These are phyloP conservation scores for Ataeniobius toweri DNA, from an alignment of 2,797 vertebrate genomes.

Conservation along the genomic window DNA sequence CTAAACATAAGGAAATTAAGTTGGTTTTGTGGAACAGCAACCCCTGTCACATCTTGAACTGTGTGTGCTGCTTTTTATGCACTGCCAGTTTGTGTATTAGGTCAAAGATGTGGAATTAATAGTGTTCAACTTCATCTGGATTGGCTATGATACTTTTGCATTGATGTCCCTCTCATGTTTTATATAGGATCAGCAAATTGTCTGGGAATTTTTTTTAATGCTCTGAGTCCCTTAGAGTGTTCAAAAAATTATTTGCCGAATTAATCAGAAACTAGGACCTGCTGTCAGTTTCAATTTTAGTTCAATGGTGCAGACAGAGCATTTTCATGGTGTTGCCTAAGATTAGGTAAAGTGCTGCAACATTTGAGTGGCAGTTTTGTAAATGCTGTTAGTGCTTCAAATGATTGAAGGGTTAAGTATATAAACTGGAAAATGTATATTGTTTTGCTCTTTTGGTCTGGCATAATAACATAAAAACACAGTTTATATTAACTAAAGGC, in stretches of 20 bases:
- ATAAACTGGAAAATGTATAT: not conserved
- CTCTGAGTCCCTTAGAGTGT: not conserved
- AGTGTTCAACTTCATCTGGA: not conserved
- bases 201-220: not conserved
- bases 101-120: not conserved
- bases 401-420: not conserved
- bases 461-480: not conserved
- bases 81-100: not conserved
- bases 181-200: not conserved
- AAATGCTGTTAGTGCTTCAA: not conserved
- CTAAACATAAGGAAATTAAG: not conserved
- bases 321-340: not conserved
- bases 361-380: not conserved
- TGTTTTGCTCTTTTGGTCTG: not conserved
- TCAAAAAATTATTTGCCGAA: not conserved
- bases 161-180: not conserved
- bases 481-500: not conserved
- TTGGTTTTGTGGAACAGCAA: not conserved
- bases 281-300: not conserved
- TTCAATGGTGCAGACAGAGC: not conserved
- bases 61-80: not conserved
- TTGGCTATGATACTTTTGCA: not conserved
- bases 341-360: not conserved
- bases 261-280: not conserved
- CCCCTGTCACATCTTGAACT: not conserved